Base-by-base conservation (phyloP, 2,888 invertebrate species). In the Polydrusus tereticollis region DNA sequence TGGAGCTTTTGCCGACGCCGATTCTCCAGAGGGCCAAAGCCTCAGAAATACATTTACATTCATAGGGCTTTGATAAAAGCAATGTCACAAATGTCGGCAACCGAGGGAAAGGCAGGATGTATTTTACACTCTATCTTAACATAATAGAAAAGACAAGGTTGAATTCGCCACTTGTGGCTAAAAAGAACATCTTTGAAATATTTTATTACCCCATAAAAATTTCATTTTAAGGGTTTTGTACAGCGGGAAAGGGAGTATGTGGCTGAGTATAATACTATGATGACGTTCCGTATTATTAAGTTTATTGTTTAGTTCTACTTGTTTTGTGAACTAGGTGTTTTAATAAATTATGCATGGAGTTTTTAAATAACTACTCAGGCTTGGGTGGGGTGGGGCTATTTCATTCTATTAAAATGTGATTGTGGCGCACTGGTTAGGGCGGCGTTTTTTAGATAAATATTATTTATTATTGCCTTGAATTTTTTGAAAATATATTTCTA, bases 121-220 rank as follows among this genome's bases (percentile, higher is more conserved):
- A 63, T 63, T 63, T 63, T 63, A 50, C 50, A 50, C 63, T 21
- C 20, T 50, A 47, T 47, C 63, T 63, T 63, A 50, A 50, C 60
- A 62, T 52, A 52, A 52, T 29, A 52, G 52, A 29, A 52, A 52
- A 14, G 52, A 52, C 52, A 52, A 52, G 52, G 52, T 52, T 52
- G 52, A 52, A 52, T 52, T 52, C 52, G 52, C 52, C 52, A 52
- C 52, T 52, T 52, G 52, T 52, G 52, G 52, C 52, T 52, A 29
- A 52, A n/a, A 52, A 29, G 52, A 52, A 52, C 52, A 52, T 52
- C 52, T 52, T 52, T 52, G 52, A 52, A 52, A 29, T 62, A 52
- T 68, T 68, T 68, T 68, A 68, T 68, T 68, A 62, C 58, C 18
- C 41, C 12, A 68, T 68, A 58, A 68, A 68, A 68, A 29, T 68